A percentile compares a stretch with the other conserved stretches of the same genome.
These are phyloP conservation scores for Drosophila mojavensis DNA, from an alignment of 1,140 invertebrate genomes.

Conservation along the genomic window DNA sequence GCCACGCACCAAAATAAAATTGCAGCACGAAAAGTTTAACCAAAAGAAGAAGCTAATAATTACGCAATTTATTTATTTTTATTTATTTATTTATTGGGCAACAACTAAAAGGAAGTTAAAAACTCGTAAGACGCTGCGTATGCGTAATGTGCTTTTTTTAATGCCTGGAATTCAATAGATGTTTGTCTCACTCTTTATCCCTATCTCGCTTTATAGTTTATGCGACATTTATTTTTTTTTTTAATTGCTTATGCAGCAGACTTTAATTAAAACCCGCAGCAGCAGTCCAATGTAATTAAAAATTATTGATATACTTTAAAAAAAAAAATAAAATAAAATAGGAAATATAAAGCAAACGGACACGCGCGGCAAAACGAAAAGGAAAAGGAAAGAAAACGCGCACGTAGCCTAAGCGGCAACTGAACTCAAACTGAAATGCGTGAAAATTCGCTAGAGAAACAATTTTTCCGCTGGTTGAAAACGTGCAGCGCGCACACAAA, in stretches of 20 bases:
- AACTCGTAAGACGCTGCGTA: slow-evolving; percentile 51
- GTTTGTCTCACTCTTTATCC: not conserved
- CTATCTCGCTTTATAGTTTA: not conserved
- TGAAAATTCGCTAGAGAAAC: slow-evolving; percentile 71
- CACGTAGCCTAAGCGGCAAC: slow-evolving; percentile 61
- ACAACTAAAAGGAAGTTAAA: not conserved
- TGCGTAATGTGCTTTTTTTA: slow-evolving; percentile 54
- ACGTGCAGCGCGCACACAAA: not conserved
- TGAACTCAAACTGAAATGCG: slow-evolving; percentile 70
- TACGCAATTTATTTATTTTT: slow-evolving; percentile 58
- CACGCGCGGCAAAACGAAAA: slow-evolving; percentile 29
- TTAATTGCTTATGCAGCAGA: slow-evolving; percentile 38
- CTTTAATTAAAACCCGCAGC: slow-evolving; percentile 4
- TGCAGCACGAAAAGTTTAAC: slow-evolving; percentile 14
- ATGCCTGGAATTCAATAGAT: slow-evolving; percentile 15
- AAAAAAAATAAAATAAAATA: slow-evolving; percentile 29
- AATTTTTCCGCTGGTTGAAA: slow-evolving; percentile 9
- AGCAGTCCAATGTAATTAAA: not conserved
- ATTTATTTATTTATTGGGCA: not conserved
- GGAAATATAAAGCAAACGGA: slow-evolving; percentile 13
- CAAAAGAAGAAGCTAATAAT: slow-evolving; percentile 44
- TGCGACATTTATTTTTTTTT: slow-evolving; percentile 12
- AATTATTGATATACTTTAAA: not conserved
- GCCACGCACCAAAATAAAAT: slow-evolving; percentile 36
- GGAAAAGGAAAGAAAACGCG: slow-evolving; percentile 35